Evolutionary conservation across 1,140 invertebrate species (phyloP), one percentile per base, ranked within the genome.

Genomic region (Lycorma delicatula): DNA sequence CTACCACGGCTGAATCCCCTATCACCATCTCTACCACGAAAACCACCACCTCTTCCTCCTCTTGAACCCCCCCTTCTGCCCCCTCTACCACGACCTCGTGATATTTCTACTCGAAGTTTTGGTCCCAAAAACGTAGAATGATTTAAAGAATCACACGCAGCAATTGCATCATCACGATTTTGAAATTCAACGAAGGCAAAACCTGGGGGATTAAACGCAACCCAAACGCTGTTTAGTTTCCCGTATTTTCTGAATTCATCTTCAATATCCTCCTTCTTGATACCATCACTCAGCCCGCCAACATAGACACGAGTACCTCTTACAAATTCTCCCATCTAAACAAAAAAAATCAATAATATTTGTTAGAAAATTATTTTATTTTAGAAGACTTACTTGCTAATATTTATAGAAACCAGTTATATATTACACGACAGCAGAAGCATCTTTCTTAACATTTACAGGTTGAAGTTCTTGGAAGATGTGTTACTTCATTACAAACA

Each of bases 151-250:
- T 86, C 86, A 71, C 91, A 93, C 29, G 94, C 93, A 72, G 93
- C 85, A 71, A 95, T 90, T 26, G 95, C 95, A 77, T 98, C 93
- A 68, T 91, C 85, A 67, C 84, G 81, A 72, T 94, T 93, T 74
- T 94, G 89, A 79, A 97, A 99, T 76, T 98, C 95, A 68, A 99
- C 90, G 79, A 99, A 99, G 51, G 96, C 97, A 79, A 99, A 99
- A 63, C 94, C 93, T 65, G 85, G 91, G 63, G 91, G 93, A 73
- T 95, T 95, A 70, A 93, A 85, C 28, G 92, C 93, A 58, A 96
- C 91, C 92, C 92, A 96, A 41, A 97, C 93, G 71, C 87, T 98
- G 75, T 89, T 93, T 67, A 92, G 79, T 75, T 91, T 91, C 50
- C 94, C 94, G 76, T 90, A 97, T 76, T 87, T 87, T 66, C 86